Conservation (phyloP, 2,888 invertebrate species). For the Endotricha flammealis region DNA sequence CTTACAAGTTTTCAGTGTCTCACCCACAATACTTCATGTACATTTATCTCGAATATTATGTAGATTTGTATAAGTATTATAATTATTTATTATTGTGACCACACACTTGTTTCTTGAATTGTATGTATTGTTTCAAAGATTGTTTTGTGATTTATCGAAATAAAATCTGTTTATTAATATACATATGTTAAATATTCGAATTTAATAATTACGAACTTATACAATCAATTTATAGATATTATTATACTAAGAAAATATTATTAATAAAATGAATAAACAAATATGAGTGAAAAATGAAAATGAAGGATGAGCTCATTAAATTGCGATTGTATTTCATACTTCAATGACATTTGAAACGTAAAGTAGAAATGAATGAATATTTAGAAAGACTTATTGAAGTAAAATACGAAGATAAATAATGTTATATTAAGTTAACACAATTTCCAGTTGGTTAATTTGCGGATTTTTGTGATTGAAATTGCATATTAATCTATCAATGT, state of each 20-base stretch:
- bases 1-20: constrained; percentile 33
- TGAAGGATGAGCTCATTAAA: constrained; percentile 71
- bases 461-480: constrained; percentile 27
- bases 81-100: constrained; percentile 56
- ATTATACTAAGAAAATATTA: constrained; percentile 79
- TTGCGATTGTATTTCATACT: constrained; percentile 76
- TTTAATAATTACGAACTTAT: constrained; percentile 80
- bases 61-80: constrained; percentile 50
- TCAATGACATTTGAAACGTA: constrained; percentile 74
- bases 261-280: constrained; percentile 77
- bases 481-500: constrained; percentile 25
- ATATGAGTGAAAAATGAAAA: constrained; percentile 69
- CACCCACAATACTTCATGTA: constrained; percentile 14
- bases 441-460: constrained; percentile 46
- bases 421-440: constrained; percentile 67
- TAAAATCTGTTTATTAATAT: constrained; percentile 79
- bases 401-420: constrained; percentile 75
- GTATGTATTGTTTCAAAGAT: constrained; percentile 53
- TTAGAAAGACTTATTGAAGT: constrained; percentile 79
- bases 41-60: constrained; percentile 30
- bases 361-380: constrained; percentile 76
- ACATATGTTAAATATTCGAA: constrained; percentile 80
- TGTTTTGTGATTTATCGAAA: constrained; percentile 69
- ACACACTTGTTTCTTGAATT: constrained; percentile 53
- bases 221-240: constrained; percentile 79